phyloP scores from a whole-genome alignment of 2,797 vertebrate species.

The Cryptoprocta ferox region DNA sequence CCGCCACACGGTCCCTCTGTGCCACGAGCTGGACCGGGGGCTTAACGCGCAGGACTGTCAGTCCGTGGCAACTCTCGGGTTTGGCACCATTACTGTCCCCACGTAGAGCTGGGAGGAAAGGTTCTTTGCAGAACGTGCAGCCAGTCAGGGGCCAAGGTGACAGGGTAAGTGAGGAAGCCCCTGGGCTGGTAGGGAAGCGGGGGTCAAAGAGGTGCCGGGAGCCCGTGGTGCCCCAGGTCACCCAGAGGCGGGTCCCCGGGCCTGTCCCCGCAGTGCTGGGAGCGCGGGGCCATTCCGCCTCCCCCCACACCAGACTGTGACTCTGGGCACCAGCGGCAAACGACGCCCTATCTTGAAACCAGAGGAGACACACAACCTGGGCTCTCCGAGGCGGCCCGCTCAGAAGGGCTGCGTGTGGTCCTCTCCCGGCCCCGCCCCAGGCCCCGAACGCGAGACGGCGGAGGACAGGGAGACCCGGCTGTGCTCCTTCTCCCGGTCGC shows the following conservation, averaged over 20 bases:
- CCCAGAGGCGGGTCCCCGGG: background rate
- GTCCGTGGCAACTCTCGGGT: background rate
- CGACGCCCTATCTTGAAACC: slow-evolving; percentile 64
- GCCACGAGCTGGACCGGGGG: background rate
- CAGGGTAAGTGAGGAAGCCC: background rate
- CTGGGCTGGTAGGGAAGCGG: background rate
- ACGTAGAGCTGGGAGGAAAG: background rate
- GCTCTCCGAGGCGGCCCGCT: background rate
- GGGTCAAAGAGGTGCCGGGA: background rate
- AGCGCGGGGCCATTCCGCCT: background rate
- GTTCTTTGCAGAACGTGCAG: background rate
- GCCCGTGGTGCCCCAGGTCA: background rate
- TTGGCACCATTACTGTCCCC: background rate
- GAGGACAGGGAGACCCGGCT: background rate
- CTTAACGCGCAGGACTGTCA: background rate
- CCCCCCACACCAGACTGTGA: background rate
- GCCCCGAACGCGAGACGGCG: background rate
- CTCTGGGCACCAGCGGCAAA: slow-evolving; percentile 35
- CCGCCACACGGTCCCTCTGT: background rate
- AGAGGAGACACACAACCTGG: slow-evolving; percentile 14
- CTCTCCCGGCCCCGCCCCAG: background rate
- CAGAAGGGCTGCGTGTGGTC: background rate
- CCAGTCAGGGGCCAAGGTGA: background rate
- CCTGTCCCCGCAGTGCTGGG: background rate
- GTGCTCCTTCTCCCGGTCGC: background rate